These are phyloP conservation scores for Hemiscyllium ocellatum DNA, from an alignment of 2,113 vertebrate species.

Conservation along the genomic window DNA sequence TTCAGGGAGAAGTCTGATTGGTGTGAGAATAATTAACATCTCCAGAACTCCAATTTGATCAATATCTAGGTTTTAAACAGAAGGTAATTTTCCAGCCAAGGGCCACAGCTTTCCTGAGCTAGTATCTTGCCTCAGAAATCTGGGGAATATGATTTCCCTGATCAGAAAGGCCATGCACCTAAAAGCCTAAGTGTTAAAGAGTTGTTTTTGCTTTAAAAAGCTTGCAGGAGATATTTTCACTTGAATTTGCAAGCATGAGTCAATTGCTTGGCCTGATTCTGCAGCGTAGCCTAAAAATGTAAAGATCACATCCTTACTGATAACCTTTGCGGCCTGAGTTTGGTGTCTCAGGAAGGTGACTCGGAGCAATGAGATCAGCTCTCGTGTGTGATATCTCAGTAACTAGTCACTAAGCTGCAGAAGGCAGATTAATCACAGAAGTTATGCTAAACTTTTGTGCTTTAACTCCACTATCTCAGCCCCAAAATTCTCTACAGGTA, in stretches of 20 bases:
- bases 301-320: background rate
- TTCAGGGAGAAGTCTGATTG: background rate
- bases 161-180: too few species aligned
- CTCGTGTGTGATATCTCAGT: background rate
- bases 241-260: background rate
- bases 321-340: background rate
- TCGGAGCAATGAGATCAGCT: background rate
- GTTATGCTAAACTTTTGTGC: background rate
- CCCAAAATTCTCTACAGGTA: background rate
- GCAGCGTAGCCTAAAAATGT: background rate
- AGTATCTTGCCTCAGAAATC: background rate
- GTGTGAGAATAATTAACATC: background rate
- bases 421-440: background rate
- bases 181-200: too few species aligned
- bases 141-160: background rate
- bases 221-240: background rate
- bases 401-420: background rate
- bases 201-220: background rate
- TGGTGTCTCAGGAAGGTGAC: background rate
- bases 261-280: background rate
- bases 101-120: background rate
- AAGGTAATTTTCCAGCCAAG: background rate
- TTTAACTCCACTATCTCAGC: background rate
- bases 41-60: background rate
- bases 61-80: background rate